Evolutionary conservation across 2,888 invertebrate genomes (phyloP).

Genomic region (Cyclophora albipunctata): DNA sequence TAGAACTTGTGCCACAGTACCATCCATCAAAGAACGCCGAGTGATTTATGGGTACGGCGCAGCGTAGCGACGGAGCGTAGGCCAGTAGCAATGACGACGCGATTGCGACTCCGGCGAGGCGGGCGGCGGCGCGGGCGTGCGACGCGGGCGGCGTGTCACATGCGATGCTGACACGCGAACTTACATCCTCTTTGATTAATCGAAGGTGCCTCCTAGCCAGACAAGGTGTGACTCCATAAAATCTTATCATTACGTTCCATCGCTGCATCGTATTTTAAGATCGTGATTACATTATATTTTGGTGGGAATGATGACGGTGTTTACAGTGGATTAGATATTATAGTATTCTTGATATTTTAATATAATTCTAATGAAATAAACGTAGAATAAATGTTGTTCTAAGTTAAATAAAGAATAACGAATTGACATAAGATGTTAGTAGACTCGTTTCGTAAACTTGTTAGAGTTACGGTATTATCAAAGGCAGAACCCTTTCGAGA

Average conservation of each 20-base stretch:
- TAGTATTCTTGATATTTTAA: neutral
- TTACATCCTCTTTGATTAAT: constrained; percentile 37
- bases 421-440: too few species aligned
- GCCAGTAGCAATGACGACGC: constrained; percentile 62
- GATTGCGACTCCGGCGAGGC: constrained; percentile 36
- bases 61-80: constrained; percentile 54
- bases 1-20: constrained; percentile 29
- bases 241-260: neutral
- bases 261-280: neutral
- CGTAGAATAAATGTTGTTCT: too few species aligned
- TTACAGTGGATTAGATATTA: neutral
- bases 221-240: neutral
- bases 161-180: constrained; percentile 35
- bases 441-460: too few species aligned
- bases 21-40: constrained; percentile 61
- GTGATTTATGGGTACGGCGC: constrained; percentile 66
- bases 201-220: constrained; percentile 13
- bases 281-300: too few species aligned
- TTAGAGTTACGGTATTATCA: constrained; percentile 44
- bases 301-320: constrained; percentile 4
- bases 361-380: neutral
- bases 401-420: too few species aligned
- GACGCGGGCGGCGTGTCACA: constrained; percentile 42
- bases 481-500: constrained; percentile 51
- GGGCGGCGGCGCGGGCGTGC: constrained; percentile 24